A percentile compares a stretch with the other conserved stretches of the same genome.
Conservation (phyloP, 2,113 vertebrate species). For the Arizona elegans region DNA sequence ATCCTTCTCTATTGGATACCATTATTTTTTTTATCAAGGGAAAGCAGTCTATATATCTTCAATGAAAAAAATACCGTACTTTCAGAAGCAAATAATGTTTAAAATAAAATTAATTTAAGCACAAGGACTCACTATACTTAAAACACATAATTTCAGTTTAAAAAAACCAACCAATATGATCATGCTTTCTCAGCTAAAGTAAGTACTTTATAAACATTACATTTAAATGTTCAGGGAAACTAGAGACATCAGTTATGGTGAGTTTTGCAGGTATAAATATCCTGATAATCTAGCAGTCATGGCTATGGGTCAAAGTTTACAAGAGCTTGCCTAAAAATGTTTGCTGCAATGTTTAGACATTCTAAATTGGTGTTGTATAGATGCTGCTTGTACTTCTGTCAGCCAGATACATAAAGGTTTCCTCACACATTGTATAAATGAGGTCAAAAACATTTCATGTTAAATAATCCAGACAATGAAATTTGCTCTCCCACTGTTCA, state of each 20-base stretch:
- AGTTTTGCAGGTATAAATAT: background rate
- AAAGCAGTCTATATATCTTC: background rate
- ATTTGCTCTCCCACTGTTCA: background rate
- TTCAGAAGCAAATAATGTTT: background rate
- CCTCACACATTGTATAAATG: background rate
- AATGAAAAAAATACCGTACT: background rate
- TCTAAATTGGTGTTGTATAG: background rate
- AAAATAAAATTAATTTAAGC: background rate
- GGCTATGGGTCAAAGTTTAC: background rate
- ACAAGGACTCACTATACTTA: background rate
- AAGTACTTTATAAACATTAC: background rate
- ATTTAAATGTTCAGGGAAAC: background rate
- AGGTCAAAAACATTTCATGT: background rate
- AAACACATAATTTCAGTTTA: background rate
- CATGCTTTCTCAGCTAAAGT: background rate
- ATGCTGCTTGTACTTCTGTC: background rate
- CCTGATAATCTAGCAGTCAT: background rate
- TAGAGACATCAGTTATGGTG: background rate
- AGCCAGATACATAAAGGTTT: background rate
- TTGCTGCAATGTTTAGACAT: background rate
- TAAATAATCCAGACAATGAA: background rate
- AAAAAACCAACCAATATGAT: background rate
- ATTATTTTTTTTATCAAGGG: background rate
- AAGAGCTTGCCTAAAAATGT: background rate
- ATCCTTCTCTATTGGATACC: background rate